Evolutionary conservation across 1,140 invertebrate species (phyloP).

Genomic region (Pseudomyrmex flavicornis): DNA sequence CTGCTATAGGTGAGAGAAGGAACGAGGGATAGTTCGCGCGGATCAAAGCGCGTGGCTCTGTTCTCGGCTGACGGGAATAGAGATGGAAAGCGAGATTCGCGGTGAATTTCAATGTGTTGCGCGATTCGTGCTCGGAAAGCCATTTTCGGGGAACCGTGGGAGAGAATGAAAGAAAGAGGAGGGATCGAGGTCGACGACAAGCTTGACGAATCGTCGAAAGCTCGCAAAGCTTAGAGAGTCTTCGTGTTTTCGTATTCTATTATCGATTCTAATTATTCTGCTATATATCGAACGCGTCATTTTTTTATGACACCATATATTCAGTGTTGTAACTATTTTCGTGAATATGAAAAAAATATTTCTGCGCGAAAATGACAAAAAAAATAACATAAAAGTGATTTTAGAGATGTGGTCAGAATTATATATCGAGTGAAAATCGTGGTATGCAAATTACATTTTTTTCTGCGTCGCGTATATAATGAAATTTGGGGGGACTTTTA

Average conservation of each 20-base stretch:
- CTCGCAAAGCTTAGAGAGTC: background rate
- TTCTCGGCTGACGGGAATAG: conserved; percentile 78
- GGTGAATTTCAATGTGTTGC: conserved; percentile 83
- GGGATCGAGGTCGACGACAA: conserved; percentile 4
- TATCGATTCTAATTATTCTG: background rate
- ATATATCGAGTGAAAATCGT: background rate
- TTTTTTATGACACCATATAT: no score
- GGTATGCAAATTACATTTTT: conserved; percentile 34
- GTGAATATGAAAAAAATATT: background rate
- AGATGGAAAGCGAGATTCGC: conserved; percentile 84
- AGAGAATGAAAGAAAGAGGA: background rate
- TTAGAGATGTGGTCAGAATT: background rate
- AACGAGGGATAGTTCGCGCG: conserved; percentile 36
- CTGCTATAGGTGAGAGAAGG: conserved; percentile 50
- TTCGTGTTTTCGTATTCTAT: background rate
- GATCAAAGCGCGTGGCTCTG: conserved; percentile 72
- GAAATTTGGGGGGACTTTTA: conserved; percentile 38
- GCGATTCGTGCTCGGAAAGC: conserved; percentile 82
- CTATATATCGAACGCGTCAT: background rate
- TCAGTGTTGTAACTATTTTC: background rate
- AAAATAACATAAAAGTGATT: background rate
- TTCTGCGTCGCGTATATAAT: conserved; percentile 24
- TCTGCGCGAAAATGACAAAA: no score
- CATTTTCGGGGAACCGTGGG: conserved; percentile 55
- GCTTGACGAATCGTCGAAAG: conserved; percentile 8